Conservation (phyloP, 2,797 vertebrate genomes). For the Scyliorhinus canicula region DNA sequence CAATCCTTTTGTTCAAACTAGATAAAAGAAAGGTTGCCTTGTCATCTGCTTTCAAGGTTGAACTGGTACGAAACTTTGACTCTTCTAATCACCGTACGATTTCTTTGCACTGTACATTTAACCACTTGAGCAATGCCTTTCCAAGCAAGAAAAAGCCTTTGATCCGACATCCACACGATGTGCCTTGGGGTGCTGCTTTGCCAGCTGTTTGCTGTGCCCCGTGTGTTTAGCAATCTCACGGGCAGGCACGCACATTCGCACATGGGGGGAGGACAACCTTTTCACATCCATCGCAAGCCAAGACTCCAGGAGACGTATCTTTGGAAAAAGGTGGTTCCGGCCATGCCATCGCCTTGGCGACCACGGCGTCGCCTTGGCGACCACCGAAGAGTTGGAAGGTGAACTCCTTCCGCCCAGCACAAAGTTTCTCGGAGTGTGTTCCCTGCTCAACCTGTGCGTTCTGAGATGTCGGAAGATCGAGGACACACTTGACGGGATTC, state of each 20-base stretch:
- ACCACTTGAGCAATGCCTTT: background rate
- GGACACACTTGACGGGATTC: too few relatives aligned
- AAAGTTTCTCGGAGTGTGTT: background rate
- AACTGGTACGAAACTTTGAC: background rate
- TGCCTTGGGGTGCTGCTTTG: background rate
- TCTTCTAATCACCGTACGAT: background rate
- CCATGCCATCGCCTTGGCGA: background rate
- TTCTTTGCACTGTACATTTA: background rate
- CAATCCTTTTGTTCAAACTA: background rate
- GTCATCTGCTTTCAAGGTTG: background rate
- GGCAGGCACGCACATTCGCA: background rate
- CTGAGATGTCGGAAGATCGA: background rate
- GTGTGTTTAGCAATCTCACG: too few relatives aligned
- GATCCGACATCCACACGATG: background rate
- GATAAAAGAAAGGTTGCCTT: background rate
- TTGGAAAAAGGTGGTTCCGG: background rate
- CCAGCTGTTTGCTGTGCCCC: background rate
- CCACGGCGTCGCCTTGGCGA: background rate
- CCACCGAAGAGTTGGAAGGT: too few relatives aligned
- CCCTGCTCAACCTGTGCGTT: background rate
- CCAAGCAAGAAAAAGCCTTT: background rate
- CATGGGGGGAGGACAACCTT: background rate
- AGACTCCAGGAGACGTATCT: background rate
- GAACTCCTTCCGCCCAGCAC: background rate
- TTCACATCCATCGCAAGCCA: background rate